These are phyloP conservation scores for Mycteria americana DNA, from an alignment of 2,797 vertebrate species.

Conservation along the genomic window DNA sequence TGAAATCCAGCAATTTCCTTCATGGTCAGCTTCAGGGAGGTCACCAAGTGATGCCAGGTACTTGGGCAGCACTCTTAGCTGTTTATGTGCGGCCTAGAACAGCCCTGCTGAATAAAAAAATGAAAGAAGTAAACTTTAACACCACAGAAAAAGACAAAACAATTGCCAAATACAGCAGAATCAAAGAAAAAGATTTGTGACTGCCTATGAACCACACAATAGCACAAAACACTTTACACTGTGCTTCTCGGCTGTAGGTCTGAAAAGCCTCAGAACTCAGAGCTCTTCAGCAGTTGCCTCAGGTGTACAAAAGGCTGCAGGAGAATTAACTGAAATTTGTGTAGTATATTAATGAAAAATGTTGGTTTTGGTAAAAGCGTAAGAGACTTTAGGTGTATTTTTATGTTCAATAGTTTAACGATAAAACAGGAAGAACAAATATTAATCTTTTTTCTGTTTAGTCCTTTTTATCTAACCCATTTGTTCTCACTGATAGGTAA, in stretches of 20 bases:
- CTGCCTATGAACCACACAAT: neutral
- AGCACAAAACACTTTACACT: neutral
- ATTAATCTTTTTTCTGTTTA: neutral
- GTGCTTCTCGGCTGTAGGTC: neutral
- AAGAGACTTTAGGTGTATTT: neutral
- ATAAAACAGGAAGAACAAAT: neutral
- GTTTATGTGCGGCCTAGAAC: neutral
- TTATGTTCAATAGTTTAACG: neutral
- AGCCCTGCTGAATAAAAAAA: neutral
- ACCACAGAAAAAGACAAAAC: neutral
- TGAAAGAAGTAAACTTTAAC: neutral
- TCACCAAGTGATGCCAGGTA: neutral
- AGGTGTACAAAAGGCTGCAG: neutral
- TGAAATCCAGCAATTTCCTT: neutral
- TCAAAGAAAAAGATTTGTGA: neutral
- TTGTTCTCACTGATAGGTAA: neutral
- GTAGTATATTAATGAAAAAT: neutral
- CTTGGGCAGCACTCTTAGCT: neutral
- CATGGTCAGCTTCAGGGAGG: neutral
- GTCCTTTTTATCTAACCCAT: neutral
- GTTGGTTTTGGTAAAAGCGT: neutral
- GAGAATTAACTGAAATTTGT: neutral
- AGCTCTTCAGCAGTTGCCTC: neutral
- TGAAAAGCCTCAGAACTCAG: neutral
- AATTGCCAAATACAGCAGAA: neutral